Evolutionary conservation across 2,888 invertebrate species (phyloP), one percentile per base, ranked within the genome.

Genomic region (Argynnis bischoffii): DNA sequence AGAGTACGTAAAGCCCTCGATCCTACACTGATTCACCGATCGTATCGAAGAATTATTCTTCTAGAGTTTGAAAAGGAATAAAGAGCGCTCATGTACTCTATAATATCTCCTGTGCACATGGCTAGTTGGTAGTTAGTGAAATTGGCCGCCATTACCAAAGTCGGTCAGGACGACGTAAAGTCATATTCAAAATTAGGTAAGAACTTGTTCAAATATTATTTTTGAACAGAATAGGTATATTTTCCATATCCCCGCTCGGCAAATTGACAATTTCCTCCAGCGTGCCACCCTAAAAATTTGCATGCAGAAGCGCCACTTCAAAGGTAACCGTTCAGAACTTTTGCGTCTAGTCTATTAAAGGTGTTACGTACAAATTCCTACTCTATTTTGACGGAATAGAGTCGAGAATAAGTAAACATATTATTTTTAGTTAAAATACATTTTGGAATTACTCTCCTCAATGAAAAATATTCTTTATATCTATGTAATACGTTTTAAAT

Each of bases 231-330:
- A 26, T 5, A 26, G 26, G n/a, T 50, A 50, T n/a, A 50, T 15
- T 18, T 69, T 64, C 61, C 48, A 59, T 66, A 63, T 57, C 72
- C 35, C 61, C 71, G 72, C 77, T 71, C 70, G 70, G 70, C 74
- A 86, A 86, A 88, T 88, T 88, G 87, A 6, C 86, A 86, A 87
- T 89, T 82, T 83, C 77, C 76, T 75, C 72, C 75, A 78, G 76
- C 16, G 14, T 61, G 35, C 60, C 60, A 61, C 78, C 80, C 78
- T 76, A 78, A 75, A 82, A 82, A 91, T 92, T 91, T 92, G 90
- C 89, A 92, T 92, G 92, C 92, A 90, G 92, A 92, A 92, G 92
- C 90, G 88, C 90, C 88, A 89, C 89, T 91, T 90, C 92, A 92
- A 92, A 92, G 90, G 87, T 84, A 87, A 86, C 87, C 80, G 84